Base-by-base conservation (phyloP, 2,888 invertebrate genomes). In the Leucophenga montana region DNA sequence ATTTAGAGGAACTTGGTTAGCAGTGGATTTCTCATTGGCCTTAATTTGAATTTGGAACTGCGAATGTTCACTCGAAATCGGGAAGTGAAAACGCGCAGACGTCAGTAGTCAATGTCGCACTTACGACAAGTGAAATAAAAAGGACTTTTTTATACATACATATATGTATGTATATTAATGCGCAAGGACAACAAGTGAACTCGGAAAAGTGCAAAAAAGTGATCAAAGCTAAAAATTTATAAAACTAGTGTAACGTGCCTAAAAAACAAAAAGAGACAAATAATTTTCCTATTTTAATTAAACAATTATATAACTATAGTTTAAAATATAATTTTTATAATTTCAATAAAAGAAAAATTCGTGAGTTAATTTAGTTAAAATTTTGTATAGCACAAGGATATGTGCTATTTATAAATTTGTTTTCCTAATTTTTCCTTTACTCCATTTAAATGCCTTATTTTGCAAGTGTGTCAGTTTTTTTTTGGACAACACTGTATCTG, bases 11-110 rank as follows among this genome's bases (percentile, higher is more conserved):
- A 78, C 77, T 77, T 77, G 75, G 61, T 44, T 44, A 27, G 27
- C 11, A 48, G 48, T 65, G 77, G 83, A 72, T 84, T 81, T 82
- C 71, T 83, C 80, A 82, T 77, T 83, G 84, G 86, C 85, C 86
- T 83, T 85, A 83, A 85, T 80, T 80, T 83, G 77, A 79, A 87
- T 86, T 88, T 87, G 86, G 86, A 88, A 88, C 85, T 85, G 80
- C 80, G 83, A 83, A 86, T 86, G 87, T 86, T 88, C 88, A 89
- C 86, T 89, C 86, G 88, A 87, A 88, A 85, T 85, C 87, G 87
- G 87, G 86, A 87, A 87, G 88, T 86, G 85, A 78, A 87, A 85
- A 87, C 86, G 88, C 86, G 83, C 82, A 83, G 88, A 88, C 88
- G 85, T 73, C 70, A 71, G 72, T 76, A 75, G 75, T 71, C 76